Evolutionary conservation across 2,113 vertebrate genomes (phyloP).

Genomic region (Aythya baeri): DNA sequence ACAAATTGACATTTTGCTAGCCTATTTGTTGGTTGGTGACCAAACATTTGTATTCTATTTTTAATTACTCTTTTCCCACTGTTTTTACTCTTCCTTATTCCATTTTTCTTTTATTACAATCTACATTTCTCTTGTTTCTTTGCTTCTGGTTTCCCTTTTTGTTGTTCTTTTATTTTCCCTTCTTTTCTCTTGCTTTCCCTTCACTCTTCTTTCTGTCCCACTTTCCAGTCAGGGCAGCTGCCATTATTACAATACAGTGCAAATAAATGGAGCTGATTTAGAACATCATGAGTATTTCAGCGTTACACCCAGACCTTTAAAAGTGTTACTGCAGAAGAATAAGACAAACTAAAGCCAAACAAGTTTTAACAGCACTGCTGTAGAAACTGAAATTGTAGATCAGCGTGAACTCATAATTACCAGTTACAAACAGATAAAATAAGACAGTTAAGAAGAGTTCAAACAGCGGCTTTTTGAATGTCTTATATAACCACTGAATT

Average conservation of each 20-base stretch:
- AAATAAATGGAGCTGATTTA: not conserved
- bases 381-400: conserved; percentile 28
- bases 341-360: not conserved
- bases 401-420: not conserved
- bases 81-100: not conserved
- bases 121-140: not conserved
- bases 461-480: not conserved
- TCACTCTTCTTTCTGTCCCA: not conserved
- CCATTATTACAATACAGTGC: not conserved
- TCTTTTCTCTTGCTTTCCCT: not conserved
- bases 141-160: not conserved
- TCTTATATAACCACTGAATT: conserved; percentile 31
- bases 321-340: not conserved
- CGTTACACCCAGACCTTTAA: not conserved
- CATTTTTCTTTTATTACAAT: not conserved
- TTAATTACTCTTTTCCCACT: not conserved
- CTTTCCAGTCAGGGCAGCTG: not conserved
- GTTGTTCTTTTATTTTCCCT: too few relatives aligned
- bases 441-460: conserved; percentile 34
- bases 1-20: not conserved
- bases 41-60: not conserved
- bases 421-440: conserved; percentile 24
- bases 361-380: not conserved
- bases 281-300: not conserved
- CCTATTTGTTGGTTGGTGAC: not conserved